Conservation (phyloP, 2,888 invertebrate genomes). For the Cremastinae sp. region DNA sequence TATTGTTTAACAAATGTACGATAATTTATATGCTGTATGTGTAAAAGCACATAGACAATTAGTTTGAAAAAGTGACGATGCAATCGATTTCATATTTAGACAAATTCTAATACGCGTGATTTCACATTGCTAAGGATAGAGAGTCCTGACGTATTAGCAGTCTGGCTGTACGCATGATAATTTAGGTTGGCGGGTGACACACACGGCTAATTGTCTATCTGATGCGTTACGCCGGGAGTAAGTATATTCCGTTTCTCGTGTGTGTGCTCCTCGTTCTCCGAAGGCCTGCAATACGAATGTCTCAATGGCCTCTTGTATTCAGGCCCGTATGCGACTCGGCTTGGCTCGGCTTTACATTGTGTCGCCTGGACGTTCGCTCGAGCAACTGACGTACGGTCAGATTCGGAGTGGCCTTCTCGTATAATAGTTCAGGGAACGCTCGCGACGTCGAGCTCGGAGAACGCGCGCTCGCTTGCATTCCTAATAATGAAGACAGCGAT, state of each 20-base stretch:
- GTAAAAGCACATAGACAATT: too few relatives aligned
- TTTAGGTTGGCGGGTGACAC: conserved; percentile 72
- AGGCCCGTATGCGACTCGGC: conserved; percentile 58
- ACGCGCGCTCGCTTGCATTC: conserved; percentile 78
- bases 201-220: conserved; percentile 79
- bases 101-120: not conserved
- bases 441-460: conserved; percentile 52
- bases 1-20: too few relatives aligned
- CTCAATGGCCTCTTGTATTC: conserved; percentile 77
- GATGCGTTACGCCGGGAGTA: conserved; percentile 69
- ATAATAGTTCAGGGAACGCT: conserved; percentile 63
- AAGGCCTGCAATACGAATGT: conserved; percentile 73
- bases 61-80: too few relatives aligned
- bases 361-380: conserved; percentile 66
- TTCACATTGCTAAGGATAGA: too few relatives aligned
- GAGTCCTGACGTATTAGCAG: conserved; percentile 51
- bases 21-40: too few relatives aligned
- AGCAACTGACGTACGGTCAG: conserved; percentile 74
- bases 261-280: conserved; percentile 49
- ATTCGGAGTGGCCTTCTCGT: conserved; percentile 67
- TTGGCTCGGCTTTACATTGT: conserved; percentile 71
- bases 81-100: not conserved
- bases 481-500: conserved; percentile 81
- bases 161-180: conserved; percentile 58
- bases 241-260: conserved; percentile 65